Evolutionary conservation across 1,140 invertebrate species (phyloP).

Genomic region (Cyrtorhinus lividipennis): DNA sequence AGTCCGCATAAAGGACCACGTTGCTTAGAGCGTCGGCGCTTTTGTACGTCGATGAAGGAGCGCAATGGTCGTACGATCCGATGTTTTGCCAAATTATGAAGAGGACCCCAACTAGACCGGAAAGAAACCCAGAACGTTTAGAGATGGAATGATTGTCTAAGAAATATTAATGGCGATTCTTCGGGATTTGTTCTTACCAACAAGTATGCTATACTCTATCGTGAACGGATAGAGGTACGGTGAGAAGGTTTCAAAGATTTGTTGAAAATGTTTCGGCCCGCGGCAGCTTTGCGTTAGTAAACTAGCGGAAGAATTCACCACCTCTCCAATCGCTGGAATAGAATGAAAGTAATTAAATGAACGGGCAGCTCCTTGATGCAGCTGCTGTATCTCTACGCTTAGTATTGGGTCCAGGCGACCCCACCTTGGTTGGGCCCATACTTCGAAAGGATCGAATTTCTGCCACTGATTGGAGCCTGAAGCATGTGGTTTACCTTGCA

Average conservation of each 20-base stretch:
- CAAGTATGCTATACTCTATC: conserved; percentile 67
- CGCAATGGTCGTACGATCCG: conserved; percentile 30
- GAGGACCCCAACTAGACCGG: conserved; percentile 44
- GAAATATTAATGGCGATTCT: too few species aligned
- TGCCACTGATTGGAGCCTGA: too few species aligned
- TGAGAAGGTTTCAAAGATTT: conserved; percentile 58
- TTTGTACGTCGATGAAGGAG: background rate
- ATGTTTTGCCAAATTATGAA: conserved; percentile 59
- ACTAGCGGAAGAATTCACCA: conserved; percentile 8
- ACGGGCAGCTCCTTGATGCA: too few species aligned
- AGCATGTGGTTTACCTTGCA: too few species aligned
- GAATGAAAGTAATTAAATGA: too few species aligned
- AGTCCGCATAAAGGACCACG: conserved; percentile 50
- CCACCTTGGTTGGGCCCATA: too few species aligned
- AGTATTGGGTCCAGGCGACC: too few species aligned
- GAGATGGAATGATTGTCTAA: too few species aligned
- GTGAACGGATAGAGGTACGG: conserved; percentile 82
- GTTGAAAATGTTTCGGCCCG: conserved; percentile 29
- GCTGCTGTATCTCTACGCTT: too few species aligned
- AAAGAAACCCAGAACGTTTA: too few species aligned
- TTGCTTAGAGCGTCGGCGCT: conserved; percentile 35
- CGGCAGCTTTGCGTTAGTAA: conserved; percentile 25
- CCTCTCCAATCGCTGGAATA: too few species aligned
- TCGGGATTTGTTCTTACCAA: conserved; percentile 37
- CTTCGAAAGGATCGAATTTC: too few species aligned